Percentiles rank a stretch among this genome's conserved stretches.
phyloP scores from a whole-genome alignment of 2,888 invertebrate genomes.

The Lasioglossum leucozonium region DNA sequence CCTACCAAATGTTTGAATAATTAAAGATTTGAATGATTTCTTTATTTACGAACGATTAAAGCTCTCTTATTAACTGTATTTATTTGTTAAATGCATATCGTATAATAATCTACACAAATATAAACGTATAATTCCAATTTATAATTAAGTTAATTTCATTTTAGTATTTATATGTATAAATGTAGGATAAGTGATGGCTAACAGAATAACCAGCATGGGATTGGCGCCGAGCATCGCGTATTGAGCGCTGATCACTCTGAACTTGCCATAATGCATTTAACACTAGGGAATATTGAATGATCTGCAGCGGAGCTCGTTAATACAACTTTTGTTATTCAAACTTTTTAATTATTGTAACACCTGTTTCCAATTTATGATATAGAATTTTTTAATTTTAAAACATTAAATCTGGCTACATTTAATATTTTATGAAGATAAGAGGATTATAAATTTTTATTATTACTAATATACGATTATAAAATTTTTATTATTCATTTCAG shows the following conservation, averaged over 20 bases:
- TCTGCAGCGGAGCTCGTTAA: slow-evolving; percentile 11
- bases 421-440: neutral
- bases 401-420: neutral
- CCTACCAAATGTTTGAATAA: neutral
- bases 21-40: neutral
- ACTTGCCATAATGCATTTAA: slow-evolving; percentile 38
- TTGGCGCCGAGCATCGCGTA: slow-evolving; percentile 31
- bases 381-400: neutral
- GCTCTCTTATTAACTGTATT: neutral
- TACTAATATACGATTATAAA: neutral
- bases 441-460: too few species aligned
- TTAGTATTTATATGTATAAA: neutral
- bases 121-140: neutral
- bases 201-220: slow-evolving; percentile 20
- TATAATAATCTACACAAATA: neutral
- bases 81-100: neutral
- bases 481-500: neutral
- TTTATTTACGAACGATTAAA: neutral
- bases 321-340: slow-evolving; percentile 13
- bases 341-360: neutral
- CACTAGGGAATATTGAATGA: slow-evolving; percentile 45
- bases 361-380: neutral
- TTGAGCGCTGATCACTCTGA: slow-evolving; percentile 32
- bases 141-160: neutral
- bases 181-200: neutral